These are phyloP conservation scores for Oscheius sp. DNA, from an alignment of 1,140 invertebrate genomes.

Conservation along the genomic window DNA sequence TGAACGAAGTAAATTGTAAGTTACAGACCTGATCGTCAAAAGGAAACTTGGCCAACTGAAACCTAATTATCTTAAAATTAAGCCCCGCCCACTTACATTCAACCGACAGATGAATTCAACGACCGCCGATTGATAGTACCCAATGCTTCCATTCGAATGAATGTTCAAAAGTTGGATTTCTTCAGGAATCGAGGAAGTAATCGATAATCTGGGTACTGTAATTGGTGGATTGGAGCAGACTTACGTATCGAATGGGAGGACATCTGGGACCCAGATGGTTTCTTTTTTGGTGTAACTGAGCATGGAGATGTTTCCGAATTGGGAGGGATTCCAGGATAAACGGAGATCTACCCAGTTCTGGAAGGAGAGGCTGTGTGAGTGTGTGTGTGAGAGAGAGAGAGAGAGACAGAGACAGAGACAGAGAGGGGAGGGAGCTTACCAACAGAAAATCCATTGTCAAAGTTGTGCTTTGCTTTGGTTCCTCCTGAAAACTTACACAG, in stretches of 20 bases:
- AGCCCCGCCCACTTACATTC: not conserved
- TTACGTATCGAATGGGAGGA: not conserved
- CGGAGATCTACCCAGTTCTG: not conserved
- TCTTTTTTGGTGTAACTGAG: not conserved
- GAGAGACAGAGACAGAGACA: not conserved
- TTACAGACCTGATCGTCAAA: not conserved
- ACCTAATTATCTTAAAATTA: not conserved
- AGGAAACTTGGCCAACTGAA: not conserved
- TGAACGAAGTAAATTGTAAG: not conserved
- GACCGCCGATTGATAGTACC: not conserved
- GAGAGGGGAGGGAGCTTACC: not conserved
- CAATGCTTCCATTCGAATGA: not conserved
- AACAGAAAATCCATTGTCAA: not conserved
- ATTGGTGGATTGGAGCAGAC: not conserved
- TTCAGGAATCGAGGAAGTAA: not conserved
- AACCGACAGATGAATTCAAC: not conserved
- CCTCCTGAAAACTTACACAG: not conserved
- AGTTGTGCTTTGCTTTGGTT: not conserved
- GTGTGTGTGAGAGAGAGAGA: not conserved
- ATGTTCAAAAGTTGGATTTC: not conserved
- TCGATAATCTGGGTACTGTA: not conserved
- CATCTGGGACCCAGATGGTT: not conserved
- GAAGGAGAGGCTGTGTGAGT: too few species aligned
- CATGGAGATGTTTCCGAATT: not conserved
- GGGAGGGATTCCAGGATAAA: not conserved